Conservation (phyloP, 2,113 vertebrate species). For the Onychostoma macrolepis region DNA sequence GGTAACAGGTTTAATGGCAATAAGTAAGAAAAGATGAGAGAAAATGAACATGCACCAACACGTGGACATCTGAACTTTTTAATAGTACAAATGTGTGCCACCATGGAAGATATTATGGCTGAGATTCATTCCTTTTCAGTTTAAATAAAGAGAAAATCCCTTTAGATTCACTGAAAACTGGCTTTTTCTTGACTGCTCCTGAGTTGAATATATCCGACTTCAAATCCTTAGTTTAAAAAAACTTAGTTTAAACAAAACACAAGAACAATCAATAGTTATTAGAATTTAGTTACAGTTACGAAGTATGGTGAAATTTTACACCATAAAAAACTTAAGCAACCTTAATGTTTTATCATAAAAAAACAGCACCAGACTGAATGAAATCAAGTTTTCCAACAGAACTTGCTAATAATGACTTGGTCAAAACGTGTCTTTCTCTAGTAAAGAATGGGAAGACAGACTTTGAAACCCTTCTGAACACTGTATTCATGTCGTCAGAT, state of each 20-base stretch:
- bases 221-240: neutral
- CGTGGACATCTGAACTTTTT: neutral
- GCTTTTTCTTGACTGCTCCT: neutral
- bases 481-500: neutral
- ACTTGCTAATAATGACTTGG: neutral
- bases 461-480: neutral
- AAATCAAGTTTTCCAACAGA: neutral
- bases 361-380: conserved; percentile 40
- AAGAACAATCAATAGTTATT: neutral
- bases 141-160: neutral
- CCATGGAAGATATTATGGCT: neutral
- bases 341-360: neutral
- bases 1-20: conserved; percentile 23
- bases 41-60: neutral
- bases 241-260: neutral
- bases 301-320: neutral
- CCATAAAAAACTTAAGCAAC: neutral
- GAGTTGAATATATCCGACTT: neutral
- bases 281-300: conserved; percentile 1
- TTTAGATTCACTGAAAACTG: neutral
- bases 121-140: neutral
- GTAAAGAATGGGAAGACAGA: neutral
- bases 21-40: neutral
- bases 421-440: neutral
- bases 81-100: neutral